phyloP scores from a whole-genome alignment of 2,888 invertebrate species.

The Micoletzkya japonica region DNA sequence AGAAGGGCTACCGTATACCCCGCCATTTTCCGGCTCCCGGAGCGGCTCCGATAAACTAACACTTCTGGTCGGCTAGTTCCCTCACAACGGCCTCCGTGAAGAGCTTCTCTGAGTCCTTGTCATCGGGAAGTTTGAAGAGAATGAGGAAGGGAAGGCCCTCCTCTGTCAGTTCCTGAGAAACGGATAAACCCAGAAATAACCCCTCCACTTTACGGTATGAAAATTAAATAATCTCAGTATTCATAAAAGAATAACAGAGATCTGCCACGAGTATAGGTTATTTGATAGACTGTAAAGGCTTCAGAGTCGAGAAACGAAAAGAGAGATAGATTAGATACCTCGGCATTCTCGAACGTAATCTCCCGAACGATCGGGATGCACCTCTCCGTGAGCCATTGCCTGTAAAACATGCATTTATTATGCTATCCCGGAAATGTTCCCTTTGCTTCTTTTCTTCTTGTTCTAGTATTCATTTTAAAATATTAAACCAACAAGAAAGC shows the following conservation, averaged over 20 bases:
- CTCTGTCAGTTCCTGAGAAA: constrained; percentile 56
- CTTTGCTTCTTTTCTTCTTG: not conserved
- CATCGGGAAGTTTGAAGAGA: constrained; percentile 83
- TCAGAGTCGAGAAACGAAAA: not conserved
- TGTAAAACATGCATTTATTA: constrained; percentile 74
- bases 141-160: constrained; percentile 91
- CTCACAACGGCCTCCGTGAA: constrained; percentile 80
- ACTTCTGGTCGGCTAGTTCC: constrained; percentile 84
- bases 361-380: constrained; percentile 95
- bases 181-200: too few species aligned
- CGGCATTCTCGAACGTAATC: constrained; percentile 99
- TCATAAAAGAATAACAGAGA: too few species aligned
- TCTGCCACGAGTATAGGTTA: too few species aligned
- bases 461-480: not conserved
- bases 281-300: too few species aligned
- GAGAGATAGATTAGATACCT: constrained; percentile 65
- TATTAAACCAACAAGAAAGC: not conserved
- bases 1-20: not conserved
- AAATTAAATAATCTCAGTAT: too few species aligned
- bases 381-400: constrained; percentile 84
- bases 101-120: constrained; percentile 81
- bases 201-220: too few species aligned
- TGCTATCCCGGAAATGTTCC: not conserved
- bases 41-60: constrained; percentile 68
- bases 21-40: not conserved